Percentiles rank a stretch among this genome's conserved stretches.
phyloP scores from a whole-genome alignment of 2,888 invertebrate species.

The Epinotia bilunana region DNA sequence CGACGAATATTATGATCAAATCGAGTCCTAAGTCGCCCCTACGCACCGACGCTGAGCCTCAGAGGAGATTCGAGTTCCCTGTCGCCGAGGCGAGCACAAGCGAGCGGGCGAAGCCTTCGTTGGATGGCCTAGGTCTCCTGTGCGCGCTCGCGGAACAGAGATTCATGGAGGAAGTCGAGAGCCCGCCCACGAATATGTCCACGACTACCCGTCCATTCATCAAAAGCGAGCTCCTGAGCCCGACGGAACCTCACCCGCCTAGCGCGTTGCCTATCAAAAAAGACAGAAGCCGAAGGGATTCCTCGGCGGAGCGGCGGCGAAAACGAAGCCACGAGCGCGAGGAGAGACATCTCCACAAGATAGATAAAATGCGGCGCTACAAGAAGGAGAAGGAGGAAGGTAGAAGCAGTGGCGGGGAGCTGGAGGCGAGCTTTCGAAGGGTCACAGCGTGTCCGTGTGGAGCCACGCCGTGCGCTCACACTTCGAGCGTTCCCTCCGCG shows the following conservation, averaged over 20 bases:
- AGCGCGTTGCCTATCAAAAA: conserved; percentile 65
- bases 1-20: conserved; percentile 74
- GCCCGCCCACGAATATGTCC: conserved; percentile 57
- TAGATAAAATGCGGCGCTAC: conserved; percentile 78
- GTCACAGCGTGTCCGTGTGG: conserved; percentile 75
- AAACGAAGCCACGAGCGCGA: conserved; percentile 74
- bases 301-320: conserved; percentile 71
- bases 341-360: conserved; percentile 72
- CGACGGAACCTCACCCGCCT: conserved; percentile 60
- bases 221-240: conserved; percentile 72
- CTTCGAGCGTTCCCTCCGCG: conserved; percentile 73
- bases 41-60: conserved; percentile 69
- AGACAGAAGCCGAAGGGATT: conserved; percentile 72
- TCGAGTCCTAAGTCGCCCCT: conserved; percentile 77
- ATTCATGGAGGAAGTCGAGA: conserved; percentile 89
- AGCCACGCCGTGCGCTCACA: conserved; percentile 62
- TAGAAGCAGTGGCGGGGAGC: conserved; percentile 66
- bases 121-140: conserved; percentile 89
- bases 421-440: conserved; percentile 74
- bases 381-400: conserved; percentile 71
- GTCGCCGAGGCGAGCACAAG: conserved; percentile 58
- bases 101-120: conserved; percentile 72
- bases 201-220: conserved; percentile 69
- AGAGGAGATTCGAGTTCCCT: conserved; percentile 73
- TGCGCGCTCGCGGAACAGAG: conserved; percentile 94